phyloP scores from a whole-genome alignment of 2,113 vertebrate species.

The Pelobates fuscus region DNA sequence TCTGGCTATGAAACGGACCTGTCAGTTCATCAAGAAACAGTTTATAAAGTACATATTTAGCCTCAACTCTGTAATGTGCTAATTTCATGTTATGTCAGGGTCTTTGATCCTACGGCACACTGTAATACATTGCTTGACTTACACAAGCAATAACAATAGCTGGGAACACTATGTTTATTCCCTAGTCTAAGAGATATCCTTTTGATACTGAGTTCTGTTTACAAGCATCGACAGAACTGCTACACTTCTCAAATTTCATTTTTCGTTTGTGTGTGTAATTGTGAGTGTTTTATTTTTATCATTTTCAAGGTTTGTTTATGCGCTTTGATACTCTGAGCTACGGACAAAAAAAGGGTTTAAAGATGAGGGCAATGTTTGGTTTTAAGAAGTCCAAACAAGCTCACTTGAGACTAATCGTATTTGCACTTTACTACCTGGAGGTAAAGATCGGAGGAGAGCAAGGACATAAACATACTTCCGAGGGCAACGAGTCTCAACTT shows the following conservation, averaged over 20 bases:
- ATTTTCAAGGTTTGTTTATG: slow-evolving; percentile 37
- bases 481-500: too few relatives aligned
- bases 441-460: neutral
- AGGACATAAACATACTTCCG: neutral
- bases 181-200: neutral
- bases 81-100: slow-evolving; percentile 31
- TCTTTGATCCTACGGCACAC: slow-evolving; percentile 38
- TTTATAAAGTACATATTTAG: slow-evolving; percentile 40
- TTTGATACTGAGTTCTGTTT: slow-evolving; percentile 13
- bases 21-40: slow-evolving; percentile 36
- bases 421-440: slow-evolving; percentile 20
- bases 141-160: slow-evolving; percentile 36
- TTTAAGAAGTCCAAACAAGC: slow-evolving; percentile 29
- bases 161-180: slow-evolving; percentile 15
- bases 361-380: neutral
- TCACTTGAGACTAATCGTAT: slow-evolving; percentile 1
- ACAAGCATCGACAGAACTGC: slow-evolving; percentile 10
- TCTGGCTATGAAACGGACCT: slow-evolving; percentile 9
- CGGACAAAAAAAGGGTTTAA: slow-evolving; percentile 5
- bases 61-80: slow-evolving; percentile 16
- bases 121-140: slow-evolving; percentile 25
- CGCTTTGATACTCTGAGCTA: slow-evolving; percentile 14
- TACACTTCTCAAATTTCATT: slow-evolving; percentile 2
- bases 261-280: neutral
- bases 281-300: slow-evolving; percentile 22